Evolutionary conservation across 2,888 invertebrate species (phyloP), one percentile per base, ranked within the genome.

Genomic region (Protodeltote pygarga): DNA sequence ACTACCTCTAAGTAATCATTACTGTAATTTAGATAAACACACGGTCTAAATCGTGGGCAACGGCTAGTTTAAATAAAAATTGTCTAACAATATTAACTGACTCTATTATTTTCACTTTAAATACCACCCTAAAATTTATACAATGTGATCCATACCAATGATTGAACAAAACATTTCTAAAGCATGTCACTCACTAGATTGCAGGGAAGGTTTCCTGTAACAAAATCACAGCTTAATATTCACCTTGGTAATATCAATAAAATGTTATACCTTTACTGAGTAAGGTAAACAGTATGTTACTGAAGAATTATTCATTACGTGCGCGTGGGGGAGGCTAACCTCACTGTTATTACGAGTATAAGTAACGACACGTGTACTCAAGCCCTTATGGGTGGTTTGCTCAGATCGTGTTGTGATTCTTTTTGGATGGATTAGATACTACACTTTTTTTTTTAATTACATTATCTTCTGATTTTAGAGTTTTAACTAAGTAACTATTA

Each of bases 241-340:
- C 52, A 52, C 16, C 25, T 34, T 32, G 10, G 11, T 33, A 40
- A 40, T 60, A 60, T 47, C 61, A 60, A 53, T 58, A 47, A 53
- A 53, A 60, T 38, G 34, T 53, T 47, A 58, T 38, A 32, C 21
- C 33, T 27, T 27, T 19, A 27, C 13, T 11, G 47, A 37, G 14
- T 3, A 19, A 32, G 13, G 53, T 45, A 46, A 39, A 23, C 11
- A 40, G 29, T 32, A 41, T 57, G 41, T 34, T 57, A 38, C 33
- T 47, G 37, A 47, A 53, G 47, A 58, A 60, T 60, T 41, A 58
- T 60, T 53, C 61, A 58, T 58, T 60, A 38, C 37, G 9, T 33
- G 14, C 51, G 39, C n/a, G 52, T 29, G 41, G 54, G 47, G 59
- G 37, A 24, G 13, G 24, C 35, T 13, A 37, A 31, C 44, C 35